Conservation (phyloP, 2,797 vertebrate species). For the Acestrorhynchus altus region DNA sequence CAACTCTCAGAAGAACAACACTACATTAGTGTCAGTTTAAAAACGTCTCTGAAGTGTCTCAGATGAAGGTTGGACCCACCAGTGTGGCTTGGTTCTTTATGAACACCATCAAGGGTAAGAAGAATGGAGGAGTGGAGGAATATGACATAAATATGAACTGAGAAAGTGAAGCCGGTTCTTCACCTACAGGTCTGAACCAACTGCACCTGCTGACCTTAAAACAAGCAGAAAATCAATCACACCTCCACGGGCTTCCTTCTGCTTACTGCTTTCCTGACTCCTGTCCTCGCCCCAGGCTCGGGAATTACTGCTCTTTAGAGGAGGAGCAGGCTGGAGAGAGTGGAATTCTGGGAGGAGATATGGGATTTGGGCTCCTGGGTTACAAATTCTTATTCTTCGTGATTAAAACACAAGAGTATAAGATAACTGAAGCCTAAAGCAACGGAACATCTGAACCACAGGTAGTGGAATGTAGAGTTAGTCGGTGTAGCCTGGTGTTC, state of each 20-base stretch:
- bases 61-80: no score
- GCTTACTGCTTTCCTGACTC: neutral
- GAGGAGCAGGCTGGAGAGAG: conserved; percentile 13
- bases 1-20: no score
- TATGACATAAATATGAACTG: neutral
- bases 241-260: neutral
- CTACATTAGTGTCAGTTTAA: no score
- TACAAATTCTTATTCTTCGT: no score
- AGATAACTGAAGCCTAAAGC: no score
- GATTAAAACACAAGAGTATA: no score
- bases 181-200: conserved; percentile 18
- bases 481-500: no score
- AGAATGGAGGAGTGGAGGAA: neutral
- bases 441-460: no score
- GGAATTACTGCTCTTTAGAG: conserved; percentile 50
- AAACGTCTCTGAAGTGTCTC: no score
- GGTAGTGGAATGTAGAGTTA: no score
- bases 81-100: no score
- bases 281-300: conserved; percentile 3
- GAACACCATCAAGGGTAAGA: neutral
- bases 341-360: neutral
- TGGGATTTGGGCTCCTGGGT: neutral
- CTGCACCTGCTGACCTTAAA: conserved; percentile 25
- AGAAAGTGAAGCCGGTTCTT: neutral
- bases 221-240: conserved; percentile 19